phyloP scores from a whole-genome alignment of 1,140 invertebrate genomes.

The Homarus americanus region DNA sequence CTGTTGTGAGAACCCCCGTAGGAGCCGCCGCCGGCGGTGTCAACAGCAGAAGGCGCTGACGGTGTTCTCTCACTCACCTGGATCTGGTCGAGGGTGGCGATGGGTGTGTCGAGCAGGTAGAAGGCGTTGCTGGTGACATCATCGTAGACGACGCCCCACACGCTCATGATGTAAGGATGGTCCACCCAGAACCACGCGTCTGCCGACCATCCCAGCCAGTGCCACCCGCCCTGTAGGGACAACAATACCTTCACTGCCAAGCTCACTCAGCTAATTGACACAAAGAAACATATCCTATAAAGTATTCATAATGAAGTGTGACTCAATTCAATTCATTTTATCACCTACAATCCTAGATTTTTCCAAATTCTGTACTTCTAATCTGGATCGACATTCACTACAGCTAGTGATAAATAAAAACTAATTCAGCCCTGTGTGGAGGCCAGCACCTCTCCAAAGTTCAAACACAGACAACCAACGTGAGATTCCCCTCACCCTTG shows the following conservation, averaged over 20 bases:
- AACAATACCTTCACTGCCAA: background rate
- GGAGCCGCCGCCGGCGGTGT: no score
- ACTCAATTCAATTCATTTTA: background rate
- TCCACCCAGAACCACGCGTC: slow-evolving; percentile 69
- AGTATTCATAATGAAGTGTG: background rate
- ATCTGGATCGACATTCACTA: no score
- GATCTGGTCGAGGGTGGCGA: slow-evolving; percentile 70
- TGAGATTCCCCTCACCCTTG: no score
- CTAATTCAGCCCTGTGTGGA: background rate
- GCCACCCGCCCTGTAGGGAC: slow-evolving; percentile 51
- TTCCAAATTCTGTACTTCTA: no score
- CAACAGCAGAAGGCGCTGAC: no score
- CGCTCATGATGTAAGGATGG: slow-evolving; percentile 67
- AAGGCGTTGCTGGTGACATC: slow-evolving; percentile 67
- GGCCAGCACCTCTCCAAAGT: no score
- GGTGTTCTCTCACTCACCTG: slow-evolving; percentile 48
- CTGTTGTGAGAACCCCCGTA: no score
- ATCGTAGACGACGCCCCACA: slow-evolving; percentile 73
- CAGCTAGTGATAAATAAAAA: background rate
- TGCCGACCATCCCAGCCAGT: slow-evolving; percentile 55
- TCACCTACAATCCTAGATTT: background rate
- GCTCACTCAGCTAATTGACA: background rate
- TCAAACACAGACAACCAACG: no score
- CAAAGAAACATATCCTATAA: background rate
- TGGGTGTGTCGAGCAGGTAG: slow-evolving; percentile 72